These are phyloP conservation scores for Ctenicera cuprea DNA, from an alignment of 2,888 invertebrate species.

Conservation along the genomic window DNA sequence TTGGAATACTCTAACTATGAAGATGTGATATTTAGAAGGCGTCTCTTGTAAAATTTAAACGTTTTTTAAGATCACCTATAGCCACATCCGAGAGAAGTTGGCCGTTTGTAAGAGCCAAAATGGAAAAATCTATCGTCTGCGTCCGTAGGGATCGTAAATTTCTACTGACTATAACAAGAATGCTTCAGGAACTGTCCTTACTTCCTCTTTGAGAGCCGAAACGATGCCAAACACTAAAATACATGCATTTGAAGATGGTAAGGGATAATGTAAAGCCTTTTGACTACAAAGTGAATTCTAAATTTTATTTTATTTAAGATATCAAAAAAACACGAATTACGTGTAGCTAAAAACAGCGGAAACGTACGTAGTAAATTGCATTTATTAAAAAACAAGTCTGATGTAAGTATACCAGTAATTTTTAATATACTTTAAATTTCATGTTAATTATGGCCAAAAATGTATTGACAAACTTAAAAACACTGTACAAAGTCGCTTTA, in stretches of 20 bases:
- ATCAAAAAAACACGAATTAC: no score
- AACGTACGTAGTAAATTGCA: not conserved
- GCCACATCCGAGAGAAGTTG: slow-evolving; percentile 27
- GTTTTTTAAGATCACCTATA: slow-evolving; percentile 31
- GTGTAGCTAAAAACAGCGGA: no score
- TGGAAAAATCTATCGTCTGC: slow-evolving; percentile 44
- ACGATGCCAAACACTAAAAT: slow-evolving; percentile 39
- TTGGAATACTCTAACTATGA: no score
- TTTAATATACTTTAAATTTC: no score
- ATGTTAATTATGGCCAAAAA: no score
- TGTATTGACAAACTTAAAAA: not conserved
- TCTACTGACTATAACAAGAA: slow-evolving; percentile 43
- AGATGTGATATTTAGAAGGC: not conserved
- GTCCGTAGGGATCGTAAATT: slow-evolving; percentile 51
- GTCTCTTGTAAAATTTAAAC: slow-evolving; percentile 22
- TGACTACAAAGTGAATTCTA: slow-evolving; percentile 36
- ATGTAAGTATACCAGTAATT: not conserved
- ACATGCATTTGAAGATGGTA: slow-evolving; percentile 29
- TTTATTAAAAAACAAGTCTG: not conserved
- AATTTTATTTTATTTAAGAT: slow-evolving; percentile 9
- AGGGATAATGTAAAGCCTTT: slow-evolving; percentile 32
- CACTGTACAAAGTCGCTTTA: not conserved
- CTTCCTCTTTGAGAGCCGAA: slow-evolving; percentile 39
- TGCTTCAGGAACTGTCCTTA: slow-evolving; percentile 45
- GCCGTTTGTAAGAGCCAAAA: slow-evolving; percentile 35